These are phyloP conservation scores for Ceratina japonica DNA, from an alignment of 1,140 invertebrate genomes.

Conservation along the genomic window DNA sequence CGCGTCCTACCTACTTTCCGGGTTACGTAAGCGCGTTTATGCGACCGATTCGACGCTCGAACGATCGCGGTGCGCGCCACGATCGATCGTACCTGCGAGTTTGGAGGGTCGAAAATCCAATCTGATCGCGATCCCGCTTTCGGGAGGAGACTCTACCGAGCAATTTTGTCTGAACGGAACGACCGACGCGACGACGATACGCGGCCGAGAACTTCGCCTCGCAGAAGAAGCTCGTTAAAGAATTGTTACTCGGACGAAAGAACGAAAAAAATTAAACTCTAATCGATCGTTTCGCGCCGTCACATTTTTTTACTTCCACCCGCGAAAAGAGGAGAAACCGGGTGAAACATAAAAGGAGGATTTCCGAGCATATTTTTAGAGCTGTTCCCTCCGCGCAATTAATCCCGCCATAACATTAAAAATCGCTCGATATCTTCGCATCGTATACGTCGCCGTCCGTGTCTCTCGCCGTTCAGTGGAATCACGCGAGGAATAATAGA, in stretches of 20 bases:
- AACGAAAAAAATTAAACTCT: no score
- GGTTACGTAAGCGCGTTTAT: conserved; percentile 17
- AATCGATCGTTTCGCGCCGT: neutral
- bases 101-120: neutral
- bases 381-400: neutral
- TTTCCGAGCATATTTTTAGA: neutral
- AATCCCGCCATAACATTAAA: neutral
- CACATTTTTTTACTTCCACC: neutral
- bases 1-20: conserved; percentile 14
- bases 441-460: neutral
- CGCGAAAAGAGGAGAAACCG: neutral
- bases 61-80: neutral
- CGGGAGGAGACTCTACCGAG: neutral
- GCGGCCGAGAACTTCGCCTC: no score
- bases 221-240: neutral
- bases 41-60: neutral
- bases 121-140: neutral
- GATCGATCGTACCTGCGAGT: no score
- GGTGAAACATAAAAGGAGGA: neutral
- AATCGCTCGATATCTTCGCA: neutral
- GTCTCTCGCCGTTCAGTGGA: no score
- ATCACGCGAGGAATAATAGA: neutral
- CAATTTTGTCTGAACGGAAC: no score
- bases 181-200: no score
- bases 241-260: neutral